phyloP scores from a whole-genome alignment of 2,113 vertebrate species.

The Choloepus hoffmanni region DNA sequence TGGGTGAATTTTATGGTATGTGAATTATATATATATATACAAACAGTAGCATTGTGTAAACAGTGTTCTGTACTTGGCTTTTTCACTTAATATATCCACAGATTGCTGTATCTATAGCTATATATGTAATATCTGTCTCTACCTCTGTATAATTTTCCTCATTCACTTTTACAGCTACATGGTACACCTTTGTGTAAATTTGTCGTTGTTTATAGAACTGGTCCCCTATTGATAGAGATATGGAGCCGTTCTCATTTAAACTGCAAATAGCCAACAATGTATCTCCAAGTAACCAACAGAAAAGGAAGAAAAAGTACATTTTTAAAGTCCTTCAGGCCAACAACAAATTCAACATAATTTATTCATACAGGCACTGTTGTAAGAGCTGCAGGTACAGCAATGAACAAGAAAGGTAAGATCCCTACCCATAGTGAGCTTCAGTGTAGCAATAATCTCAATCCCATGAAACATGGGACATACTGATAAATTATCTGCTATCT shows the following conservation, averaged over 20 bases:
- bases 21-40: background rate
- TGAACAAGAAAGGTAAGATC: background rate
- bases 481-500: background rate
- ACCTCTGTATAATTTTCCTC: background rate
- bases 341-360: background rate
- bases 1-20: background rate
- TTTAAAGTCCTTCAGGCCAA: background rate
- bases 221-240: background rate
- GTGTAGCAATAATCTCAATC: background rate
- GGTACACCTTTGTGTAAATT: background rate
- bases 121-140: too few relatives aligned
- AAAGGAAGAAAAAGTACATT: background rate
- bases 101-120: too few relatives aligned
- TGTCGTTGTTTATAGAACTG: background rate
- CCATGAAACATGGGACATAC: background rate
- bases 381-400: background rate
- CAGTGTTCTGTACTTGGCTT: too few relatives aligned
- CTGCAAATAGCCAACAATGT: background rate
- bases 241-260: background rate
- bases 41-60: too few relatives aligned
- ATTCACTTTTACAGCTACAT: background rate
- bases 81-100: too few relatives aligned
- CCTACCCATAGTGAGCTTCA: background rate
- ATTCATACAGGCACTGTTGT: background rate
- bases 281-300: background rate